Conservation (phyloP, 2,113 vertebrate genomes). For the Burhinus bistriatus region DNA sequence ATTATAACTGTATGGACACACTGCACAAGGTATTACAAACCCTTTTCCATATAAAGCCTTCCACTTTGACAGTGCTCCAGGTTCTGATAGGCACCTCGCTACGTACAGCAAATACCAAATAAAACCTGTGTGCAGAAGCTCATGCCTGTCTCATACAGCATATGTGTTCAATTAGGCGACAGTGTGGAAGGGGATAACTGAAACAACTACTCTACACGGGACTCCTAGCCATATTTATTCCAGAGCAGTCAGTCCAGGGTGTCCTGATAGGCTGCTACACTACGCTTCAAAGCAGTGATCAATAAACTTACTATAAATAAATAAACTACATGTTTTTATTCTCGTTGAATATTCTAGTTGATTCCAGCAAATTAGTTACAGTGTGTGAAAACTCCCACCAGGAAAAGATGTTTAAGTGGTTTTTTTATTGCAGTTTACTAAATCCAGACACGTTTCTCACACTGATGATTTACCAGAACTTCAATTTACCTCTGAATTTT, state of each 20-base stretch:
- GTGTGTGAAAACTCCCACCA: constrained; percentile 53
- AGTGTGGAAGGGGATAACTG: background rate
- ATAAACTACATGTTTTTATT: constrained; percentile 23
- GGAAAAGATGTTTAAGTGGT: constrained; percentile 23
- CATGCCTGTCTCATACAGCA: background rate
- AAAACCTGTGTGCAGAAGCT: background rate
- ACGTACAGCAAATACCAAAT: background rate
- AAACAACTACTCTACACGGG: background rate
- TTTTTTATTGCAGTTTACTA: constrained; percentile 54
- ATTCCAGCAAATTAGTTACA: constrained; percentile 45
- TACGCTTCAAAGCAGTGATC: constrained; percentile 6
- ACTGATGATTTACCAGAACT: constrained; percentile 46
- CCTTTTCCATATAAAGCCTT: background rate
- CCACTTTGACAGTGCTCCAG: background rate
- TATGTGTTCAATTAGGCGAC: background rate
- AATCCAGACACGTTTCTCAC: constrained; percentile 43
- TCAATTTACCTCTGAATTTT: constrained; percentile 32
- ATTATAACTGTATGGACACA: background rate
- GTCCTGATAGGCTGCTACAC: background rate
- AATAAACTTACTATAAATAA: constrained; percentile 19
- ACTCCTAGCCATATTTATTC: background rate
- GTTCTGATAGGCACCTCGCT: background rate
- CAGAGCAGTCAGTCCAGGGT: background rate
- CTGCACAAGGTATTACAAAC: background rate
- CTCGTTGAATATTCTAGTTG: constrained; percentile 22